Conservation (phyloP, 2,113 vertebrate species). For the Origma solitaria region DNA sequence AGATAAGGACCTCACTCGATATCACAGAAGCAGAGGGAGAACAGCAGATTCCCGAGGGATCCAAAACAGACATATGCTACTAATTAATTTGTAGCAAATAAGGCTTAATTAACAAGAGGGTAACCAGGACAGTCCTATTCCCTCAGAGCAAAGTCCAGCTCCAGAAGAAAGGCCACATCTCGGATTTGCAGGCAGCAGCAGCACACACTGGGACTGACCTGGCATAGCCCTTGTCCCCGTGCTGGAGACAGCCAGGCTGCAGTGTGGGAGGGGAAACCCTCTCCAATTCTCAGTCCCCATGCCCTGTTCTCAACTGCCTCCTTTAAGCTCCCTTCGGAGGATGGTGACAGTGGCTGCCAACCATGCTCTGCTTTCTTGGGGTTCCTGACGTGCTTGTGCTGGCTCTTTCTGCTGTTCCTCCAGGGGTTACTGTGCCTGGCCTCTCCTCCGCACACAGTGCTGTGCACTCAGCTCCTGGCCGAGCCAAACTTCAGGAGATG, state of each 20-base stretch:
- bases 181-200: not conserved
- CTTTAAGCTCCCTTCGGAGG: not conserved
- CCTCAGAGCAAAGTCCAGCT: not conserved
- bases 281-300: fast-evolving
- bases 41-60: not conserved
- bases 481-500: not conserved
- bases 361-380: not conserved
- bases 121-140: not conserved
- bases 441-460: not conserved
- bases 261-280: not conserved
- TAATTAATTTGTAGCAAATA: not conserved
- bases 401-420: not conserved
- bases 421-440: not conserved
- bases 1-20: not conserved
- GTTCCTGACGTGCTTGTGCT: not conserved
- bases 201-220: not conserved
- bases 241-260: not conserved
- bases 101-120: not conserved
- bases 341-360: not conserved
- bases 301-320: not conserved
- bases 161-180: not conserved
- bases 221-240: not conserved
- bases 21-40: not conserved
- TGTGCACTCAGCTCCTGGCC: not conserved
- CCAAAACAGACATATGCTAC: not conserved